phyloP scores from a whole-genome alignment of 1,140 invertebrate species.

The Idris sp. region DNA sequence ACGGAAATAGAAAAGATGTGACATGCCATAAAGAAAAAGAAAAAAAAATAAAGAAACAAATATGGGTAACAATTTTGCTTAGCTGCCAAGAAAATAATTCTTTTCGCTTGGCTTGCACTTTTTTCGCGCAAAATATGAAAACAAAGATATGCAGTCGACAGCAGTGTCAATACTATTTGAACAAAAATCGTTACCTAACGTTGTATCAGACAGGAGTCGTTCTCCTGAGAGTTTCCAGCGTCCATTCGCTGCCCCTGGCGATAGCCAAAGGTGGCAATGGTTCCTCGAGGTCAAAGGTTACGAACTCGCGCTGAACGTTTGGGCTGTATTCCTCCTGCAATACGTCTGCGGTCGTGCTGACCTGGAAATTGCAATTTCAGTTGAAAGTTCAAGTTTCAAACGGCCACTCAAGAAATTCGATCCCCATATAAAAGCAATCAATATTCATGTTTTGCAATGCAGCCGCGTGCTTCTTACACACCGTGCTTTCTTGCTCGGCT shows the following conservation, averaged over 20 bases:
- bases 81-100: conserved; percentile 42
- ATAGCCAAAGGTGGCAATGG: conserved; percentile 72
- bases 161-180: conserved; percentile 32
- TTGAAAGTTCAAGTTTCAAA: conserved; percentile 41
- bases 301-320: conserved; percentile 73
- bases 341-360: conserved; percentile 80
- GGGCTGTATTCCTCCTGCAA: conserved; percentile 75
- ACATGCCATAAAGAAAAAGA: background rate
- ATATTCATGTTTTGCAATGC: conserved; percentile 30
- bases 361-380: conserved; percentile 64
- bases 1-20: background rate
- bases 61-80: no score
- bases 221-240: conserved; percentile 76
- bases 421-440: conserved; percentile 24
- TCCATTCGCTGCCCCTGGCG: conserved; percentile 69
- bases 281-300: conserved; percentile 77
- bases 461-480: background rate
- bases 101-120: conserved; percentile 19
- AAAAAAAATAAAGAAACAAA: background rate
- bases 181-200: conserved; percentile 69
- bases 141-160: conserved; percentile 33
- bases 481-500: background rate
- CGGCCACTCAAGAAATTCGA: conserved; percentile 30
- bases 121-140: conserved; percentile 30
- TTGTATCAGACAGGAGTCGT: conserved; percentile 79